Evolutionary conservation across 92 coral and sea anemone genomes (phyloP).

Genomic region (Phymanthus crucifer): DNA sequence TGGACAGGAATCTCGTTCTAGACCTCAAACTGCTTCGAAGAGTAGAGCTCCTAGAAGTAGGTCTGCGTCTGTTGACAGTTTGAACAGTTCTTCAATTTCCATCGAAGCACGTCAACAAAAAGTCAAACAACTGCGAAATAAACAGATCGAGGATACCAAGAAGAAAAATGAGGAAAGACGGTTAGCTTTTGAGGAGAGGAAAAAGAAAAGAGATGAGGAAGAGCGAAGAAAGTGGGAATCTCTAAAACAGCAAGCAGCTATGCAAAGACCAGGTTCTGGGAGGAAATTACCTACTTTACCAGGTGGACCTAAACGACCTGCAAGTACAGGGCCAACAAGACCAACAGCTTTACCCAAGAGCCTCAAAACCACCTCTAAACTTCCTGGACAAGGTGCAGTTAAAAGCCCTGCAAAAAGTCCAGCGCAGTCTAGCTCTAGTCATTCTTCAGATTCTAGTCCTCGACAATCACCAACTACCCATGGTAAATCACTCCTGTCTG

Average conservation of each 20-base stretch:
- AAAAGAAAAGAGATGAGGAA: slow-evolving; percentile 71
- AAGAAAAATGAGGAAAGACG: slow-evolving; percentile 86
- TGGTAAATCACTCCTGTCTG: slow-evolving; percentile 43
- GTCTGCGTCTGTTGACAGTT: slow-evolving; percentile 65
- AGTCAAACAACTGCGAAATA: slow-evolving; percentile 80
- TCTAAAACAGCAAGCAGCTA: slow-evolving; percentile 67
- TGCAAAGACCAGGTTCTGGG: slow-evolving; percentile 77
- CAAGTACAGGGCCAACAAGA: slow-evolving; percentile 54
- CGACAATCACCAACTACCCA: slow-evolving; percentile 62
- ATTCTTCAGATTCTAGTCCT: slow-evolving; percentile 73
- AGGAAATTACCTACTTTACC: slow-evolving; percentile 89
- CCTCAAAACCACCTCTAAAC: slow-evolving; percentile 43
- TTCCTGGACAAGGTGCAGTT: slow-evolving; percentile 45
- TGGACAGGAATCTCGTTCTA: slow-evolving; percentile 32
- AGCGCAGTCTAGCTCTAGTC: slow-evolving; percentile 52
- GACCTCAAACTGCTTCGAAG: slow-evolving; percentile 61
- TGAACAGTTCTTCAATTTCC: slow-evolving; percentile 47
- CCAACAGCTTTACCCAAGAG: slow-evolving; percentile 73
- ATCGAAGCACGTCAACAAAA: slow-evolving; percentile 68
- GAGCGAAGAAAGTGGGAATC: slow-evolving; percentile 70
- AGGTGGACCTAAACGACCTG: slow-evolving; percentile 64
- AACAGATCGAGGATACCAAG: slow-evolving; percentile 85
- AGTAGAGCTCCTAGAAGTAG: slow-evolving; percentile 46
- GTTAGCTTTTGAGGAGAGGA: slow-evolving; percentile 88
- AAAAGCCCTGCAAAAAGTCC: slow-evolving; percentile 56